These are phyloP conservation scores for Camarhynchus parvulus DNA, from an alignment of 2,113 vertebrate species.

Conservation along the genomic window DNA sequence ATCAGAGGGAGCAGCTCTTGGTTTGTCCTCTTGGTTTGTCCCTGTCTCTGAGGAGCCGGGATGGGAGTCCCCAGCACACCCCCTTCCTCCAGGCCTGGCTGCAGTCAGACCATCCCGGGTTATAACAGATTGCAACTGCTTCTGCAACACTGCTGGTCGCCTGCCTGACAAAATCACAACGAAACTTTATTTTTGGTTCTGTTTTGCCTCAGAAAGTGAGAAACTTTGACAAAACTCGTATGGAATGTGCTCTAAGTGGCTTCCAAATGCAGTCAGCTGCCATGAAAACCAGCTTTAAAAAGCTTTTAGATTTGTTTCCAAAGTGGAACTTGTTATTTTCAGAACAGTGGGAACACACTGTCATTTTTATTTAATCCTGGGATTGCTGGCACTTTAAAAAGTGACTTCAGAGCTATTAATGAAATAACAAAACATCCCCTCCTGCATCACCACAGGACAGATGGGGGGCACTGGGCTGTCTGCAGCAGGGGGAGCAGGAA, in stretches of 20 bases:
- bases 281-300: not conserved
- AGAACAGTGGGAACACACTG: not conserved
- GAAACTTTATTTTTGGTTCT: not conserved
- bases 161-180: not conserved
- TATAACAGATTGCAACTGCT: fast-evolving
- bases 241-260: not conserved
- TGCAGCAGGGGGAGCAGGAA: fast-evolving
- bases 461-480: fast-evolving
- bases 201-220: not conserved
- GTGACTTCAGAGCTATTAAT: fast-evolving
- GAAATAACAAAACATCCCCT: not conserved
- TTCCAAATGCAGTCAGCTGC: not conserved
- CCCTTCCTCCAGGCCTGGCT: not conserved
- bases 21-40: not conserved
- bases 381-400: not conserved
- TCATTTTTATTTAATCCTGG: fast-evolving
- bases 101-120: fast-evolving
- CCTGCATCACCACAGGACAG: fast-evolving
- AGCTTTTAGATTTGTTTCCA: not conserved
- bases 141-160: not conserved
- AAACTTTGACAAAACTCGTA: not conserved
- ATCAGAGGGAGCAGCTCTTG: not conserved
- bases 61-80: not conserved
- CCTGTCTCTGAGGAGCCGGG: fast-evolving
- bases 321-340: not conserved